Evolutionary conservation across 2,797 vertebrate genomes (phyloP).

Genomic region (Sibirionetta formosa): DNA sequence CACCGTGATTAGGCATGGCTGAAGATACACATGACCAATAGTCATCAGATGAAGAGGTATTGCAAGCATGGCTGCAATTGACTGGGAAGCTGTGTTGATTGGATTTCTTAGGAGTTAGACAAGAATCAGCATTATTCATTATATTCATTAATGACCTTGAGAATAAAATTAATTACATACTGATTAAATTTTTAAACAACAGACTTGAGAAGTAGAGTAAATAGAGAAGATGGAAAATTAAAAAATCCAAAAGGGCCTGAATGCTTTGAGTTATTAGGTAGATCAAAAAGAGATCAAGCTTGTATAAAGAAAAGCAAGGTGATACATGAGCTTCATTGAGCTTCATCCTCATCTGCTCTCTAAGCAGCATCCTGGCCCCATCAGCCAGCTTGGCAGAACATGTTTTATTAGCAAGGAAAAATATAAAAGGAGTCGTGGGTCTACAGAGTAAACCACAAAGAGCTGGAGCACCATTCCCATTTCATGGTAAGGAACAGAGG

Average conservation of each 20-base stretch:
- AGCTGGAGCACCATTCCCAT: not conserved
- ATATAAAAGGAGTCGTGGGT: not conserved
- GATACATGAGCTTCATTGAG: not conserved
- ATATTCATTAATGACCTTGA: conserved; percentile 40
- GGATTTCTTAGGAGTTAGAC: conserved; percentile 2
- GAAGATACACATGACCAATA: conserved; percentile 13
- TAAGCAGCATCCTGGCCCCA: not conserved
- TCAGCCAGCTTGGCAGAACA: not conserved
- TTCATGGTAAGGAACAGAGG: conserved; percentile 22
- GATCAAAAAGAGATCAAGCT: conserved; percentile 29
- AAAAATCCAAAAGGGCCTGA: conserved; percentile 13
- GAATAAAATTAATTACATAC: conserved; percentile 33
- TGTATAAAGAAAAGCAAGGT: not conserved
- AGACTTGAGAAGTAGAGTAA: conserved; percentile 25
- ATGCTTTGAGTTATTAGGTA: not conserved
- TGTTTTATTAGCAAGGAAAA: not conserved
- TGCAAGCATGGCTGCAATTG: conserved; percentile 49
- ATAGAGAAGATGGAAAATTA: conserved; percentile 32
- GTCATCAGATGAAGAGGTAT: conserved; percentile 56
- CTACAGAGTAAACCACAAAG: not conserved
- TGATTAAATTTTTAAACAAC: conserved; percentile 37
- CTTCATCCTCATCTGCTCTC: not conserved
- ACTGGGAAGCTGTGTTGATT: conserved; percentile 47
- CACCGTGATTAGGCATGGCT: not conserved
- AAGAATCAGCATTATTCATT: conserved; percentile 33